A percentile compares a stretch with the other conserved stretches of the same genome.
phyloP scores from a whole-genome alignment of 2,113 vertebrate genomes.

The Glaucidium brasilianum region DNA sequence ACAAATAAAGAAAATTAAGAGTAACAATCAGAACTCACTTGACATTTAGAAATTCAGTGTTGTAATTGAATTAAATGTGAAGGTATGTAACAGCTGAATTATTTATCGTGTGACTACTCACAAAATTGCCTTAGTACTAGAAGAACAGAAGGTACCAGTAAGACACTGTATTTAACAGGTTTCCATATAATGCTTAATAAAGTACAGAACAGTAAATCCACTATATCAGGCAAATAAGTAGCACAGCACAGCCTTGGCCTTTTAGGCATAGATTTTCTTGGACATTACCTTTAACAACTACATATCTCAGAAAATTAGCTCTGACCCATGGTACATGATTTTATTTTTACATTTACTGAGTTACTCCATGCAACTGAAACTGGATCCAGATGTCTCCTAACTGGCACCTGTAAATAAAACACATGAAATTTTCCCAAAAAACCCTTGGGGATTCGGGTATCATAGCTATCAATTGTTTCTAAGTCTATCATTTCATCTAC shows the following conservation, averaged over 20 bases:
- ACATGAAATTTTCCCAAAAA: not conserved
- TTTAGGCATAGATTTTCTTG: not conserved
- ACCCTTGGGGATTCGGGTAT: not conserved
- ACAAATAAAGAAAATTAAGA: not conserved
- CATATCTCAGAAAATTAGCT: not conserved
- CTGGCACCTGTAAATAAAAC: not conserved
- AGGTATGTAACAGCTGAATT: not conserved
- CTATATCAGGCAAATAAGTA: not conserved
- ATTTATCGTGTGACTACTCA: not conserved
- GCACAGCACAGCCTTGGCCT: not conserved
- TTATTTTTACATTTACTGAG: not conserved
- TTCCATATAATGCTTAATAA: not conserved
- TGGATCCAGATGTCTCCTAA: not conserved
- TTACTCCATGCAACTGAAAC: not conserved
- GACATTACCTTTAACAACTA: not conserved
- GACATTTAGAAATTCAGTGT: not conserved
- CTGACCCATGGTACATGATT: not conserved
- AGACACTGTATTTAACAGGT: not conserved
- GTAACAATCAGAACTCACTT: not conserved
- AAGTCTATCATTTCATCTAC: not conserved
- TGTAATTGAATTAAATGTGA: not conserved
- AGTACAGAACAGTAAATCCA: not conserved
- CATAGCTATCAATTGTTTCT: not conserved
- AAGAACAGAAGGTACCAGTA: not conserved
- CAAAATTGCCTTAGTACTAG: not conserved